Evolutionary conservation across 2,797 vertebrate genomes (phyloP), one percentile per base, ranked within the genome.

Genomic region (Columba guinea): DNA sequence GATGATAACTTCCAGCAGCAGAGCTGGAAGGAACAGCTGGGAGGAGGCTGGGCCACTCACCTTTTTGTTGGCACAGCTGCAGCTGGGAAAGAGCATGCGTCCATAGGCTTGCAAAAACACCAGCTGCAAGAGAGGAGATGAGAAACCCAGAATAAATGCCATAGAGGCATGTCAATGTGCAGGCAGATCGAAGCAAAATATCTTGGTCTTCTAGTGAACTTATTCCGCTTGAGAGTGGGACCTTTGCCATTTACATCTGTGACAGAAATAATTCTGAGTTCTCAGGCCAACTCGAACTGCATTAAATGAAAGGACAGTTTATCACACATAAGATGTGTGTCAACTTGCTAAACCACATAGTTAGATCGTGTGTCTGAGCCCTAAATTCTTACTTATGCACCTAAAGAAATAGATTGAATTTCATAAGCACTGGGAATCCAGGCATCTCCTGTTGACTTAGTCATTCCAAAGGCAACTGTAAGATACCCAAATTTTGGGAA

Each of bases 321-420:
- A 96, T 95, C 71, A 91, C 49, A 80, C 84, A 92, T 63, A 91
- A 77, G 73, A 60, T 65, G 78, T 87, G 34, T 60, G 75, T 89
- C 93, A 91, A 2, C 87, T 95, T 95, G 52, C 73, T 89, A 90
- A 95, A 85, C 49, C 64, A 80, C 91, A 62, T 80, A 92, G 87
- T 87, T 91, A 89, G 49, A 64, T 80, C 60, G 30, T 71, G 51
- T 44, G 70, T 70, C 78, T 16, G 34, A 91, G 84, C 34, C 26
- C 49, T 74, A 70, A 84, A 64, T 91, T 89, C 68, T 89, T 87
- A 63, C 37, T 87, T 81, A 44, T 75, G 65, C 93, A 95, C 91
- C 91, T 94, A 94, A 96, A 95, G 91, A 91, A 94, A 94, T 41
- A 94, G 89, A 96, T 91, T 69, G 67, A 91, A 81, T 96, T 96